Evolutionary conservation across 2,888 invertebrate genomes (phyloP).

Genomic region (Drosophila acutilabella): DNA sequence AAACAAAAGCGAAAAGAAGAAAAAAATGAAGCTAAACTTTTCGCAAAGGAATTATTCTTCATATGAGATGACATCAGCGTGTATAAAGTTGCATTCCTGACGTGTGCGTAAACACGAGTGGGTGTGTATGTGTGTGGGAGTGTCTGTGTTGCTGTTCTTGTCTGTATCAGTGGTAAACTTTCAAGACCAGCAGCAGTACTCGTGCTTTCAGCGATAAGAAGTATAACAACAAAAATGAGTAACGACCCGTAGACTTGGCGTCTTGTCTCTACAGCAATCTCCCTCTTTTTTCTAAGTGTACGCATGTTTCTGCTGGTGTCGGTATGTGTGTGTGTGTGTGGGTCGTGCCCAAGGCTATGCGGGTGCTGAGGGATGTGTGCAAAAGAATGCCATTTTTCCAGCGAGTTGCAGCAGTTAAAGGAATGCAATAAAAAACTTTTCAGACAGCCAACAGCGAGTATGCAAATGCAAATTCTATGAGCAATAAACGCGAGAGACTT

Average conservation of each 20-base stretch:
- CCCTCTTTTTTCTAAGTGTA: neutral
- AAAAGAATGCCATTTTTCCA: slow-evolving; percentile 30
- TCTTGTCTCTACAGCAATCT: slow-evolving; percentile 17
- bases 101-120: slow-evolving; percentile 9
- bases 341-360: slow-evolving; percentile 15
- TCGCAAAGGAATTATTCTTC: slow-evolving; percentile 71
- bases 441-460: slow-evolving; percentile 57
- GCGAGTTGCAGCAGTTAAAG: slow-evolving; percentile 56
- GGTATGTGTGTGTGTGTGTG: neutral
- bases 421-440: slow-evolving; percentile 80
- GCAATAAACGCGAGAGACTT: slow-evolving; percentile 54
- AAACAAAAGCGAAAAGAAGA: slow-evolving; percentile 20
- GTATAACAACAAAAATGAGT: slow-evolving; percentile 42
- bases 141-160: slow-evolving; percentile 22
- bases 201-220: slow-evolving; percentile 61
- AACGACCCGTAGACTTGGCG: slow-evolving; percentile 32
- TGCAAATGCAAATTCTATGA: slow-evolving; percentile 71
- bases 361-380: slow-evolving; percentile 3
- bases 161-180: slow-evolving; percentile 59
- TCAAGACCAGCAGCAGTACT: slow-evolving; percentile 49
- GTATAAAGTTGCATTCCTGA: slow-evolving; percentile 57
- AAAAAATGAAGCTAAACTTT: slow-evolving; percentile 59
- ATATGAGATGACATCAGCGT: slow-evolving; percentile 72
- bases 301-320: neutral
- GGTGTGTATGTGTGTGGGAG: slow-evolving; percentile 12